Conservation (phyloP, 2,888 invertebrate genomes). For the Diarsia rubi region DNA sequence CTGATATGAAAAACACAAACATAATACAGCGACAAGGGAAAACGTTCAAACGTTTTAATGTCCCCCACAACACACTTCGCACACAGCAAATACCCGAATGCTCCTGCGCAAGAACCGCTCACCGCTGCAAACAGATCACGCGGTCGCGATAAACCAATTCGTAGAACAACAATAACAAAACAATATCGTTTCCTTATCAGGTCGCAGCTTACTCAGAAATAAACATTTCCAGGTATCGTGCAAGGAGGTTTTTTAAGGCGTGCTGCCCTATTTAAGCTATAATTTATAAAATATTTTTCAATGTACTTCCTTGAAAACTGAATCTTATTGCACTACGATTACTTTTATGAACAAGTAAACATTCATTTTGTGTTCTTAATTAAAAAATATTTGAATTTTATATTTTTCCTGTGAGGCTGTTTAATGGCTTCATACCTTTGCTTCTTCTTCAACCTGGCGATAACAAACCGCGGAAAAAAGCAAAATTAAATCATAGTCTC, state of each 20-base stretch:
- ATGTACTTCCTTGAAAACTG: no score
- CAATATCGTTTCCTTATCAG: conserved; percentile 61
- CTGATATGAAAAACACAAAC: background rate
- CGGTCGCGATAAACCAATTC: conserved; percentile 59
- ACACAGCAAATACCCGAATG: conserved; percentile 1
- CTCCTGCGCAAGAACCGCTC: conserved; percentile 30
- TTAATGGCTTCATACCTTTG: no score
- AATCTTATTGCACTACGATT: no score
- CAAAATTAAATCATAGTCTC: no score
- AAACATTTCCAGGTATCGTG: conserved; percentile 63
- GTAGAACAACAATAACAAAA: conserved; percentile 55
- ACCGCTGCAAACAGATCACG: conserved; percentile 17
- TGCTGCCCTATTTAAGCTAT: conserved; percentile 20
- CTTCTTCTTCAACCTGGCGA: no score
- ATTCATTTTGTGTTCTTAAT: no score
- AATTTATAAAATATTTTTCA: conserved; percentile 20
- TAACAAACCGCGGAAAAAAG: no score
- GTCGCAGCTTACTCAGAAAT: conserved; percentile 49
- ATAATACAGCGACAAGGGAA: background rate
- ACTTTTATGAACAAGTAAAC: no score
- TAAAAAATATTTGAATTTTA: no score
- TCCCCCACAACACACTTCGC: background rate
- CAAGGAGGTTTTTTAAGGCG: conserved; percentile 41
- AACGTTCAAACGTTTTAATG: background rate
- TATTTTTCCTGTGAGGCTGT: no score